These are phyloP conservation scores for Pachyseris speciosa DNA, from an alignment of 64 coral and sea anemone genomes.

Conservation along the genomic window DNA sequence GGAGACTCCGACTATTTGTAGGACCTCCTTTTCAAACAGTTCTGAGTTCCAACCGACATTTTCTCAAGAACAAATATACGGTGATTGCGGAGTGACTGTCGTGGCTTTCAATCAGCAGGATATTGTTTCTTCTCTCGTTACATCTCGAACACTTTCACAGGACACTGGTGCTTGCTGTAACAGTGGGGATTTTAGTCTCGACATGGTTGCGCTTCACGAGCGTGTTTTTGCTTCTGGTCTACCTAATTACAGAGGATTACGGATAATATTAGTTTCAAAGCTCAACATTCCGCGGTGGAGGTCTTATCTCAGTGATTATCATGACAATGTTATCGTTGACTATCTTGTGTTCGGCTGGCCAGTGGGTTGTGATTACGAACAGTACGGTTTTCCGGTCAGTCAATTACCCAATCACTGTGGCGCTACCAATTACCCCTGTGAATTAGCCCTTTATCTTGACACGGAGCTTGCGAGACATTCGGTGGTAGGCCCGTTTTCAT, in stretches of 20 bases:
- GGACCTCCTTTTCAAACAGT: too few species aligned
- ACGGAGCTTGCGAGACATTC: conserved; percentile 14
- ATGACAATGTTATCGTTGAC: conserved; percentile 31
- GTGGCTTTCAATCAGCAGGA: not conserved
- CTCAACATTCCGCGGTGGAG: conserved; percentile 11
- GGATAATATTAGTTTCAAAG: conserved; percentile 16
- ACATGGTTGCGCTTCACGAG: conserved; percentile 4
- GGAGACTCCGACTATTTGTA: not conserved
- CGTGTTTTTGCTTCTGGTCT: not conserved
- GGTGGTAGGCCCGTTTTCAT: conserved; percentile 26
- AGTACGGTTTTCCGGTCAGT: not conserved
- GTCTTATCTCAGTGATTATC: not conserved
- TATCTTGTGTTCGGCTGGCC: conserved; percentile 37
- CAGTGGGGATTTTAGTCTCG: not conserved
- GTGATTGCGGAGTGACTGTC: not conserved
- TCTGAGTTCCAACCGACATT: too few species aligned
- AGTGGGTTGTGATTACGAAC: not conserved
- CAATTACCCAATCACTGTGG: conserved; percentile 28
- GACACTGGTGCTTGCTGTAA: not conserved
- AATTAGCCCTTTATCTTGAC: too few species aligned
- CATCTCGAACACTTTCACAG: not conserved
- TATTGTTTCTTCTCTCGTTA: not conserved
- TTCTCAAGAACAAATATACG: not conserved
- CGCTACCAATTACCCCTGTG: conserved; percentile 4
- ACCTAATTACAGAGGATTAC: conserved; percentile 14